A percentile compares a stretch with the other conserved stretches of the same genome.
phyloP scores from a whole-genome alignment of 2,113 vertebrate species.

The Pterocles gutturalis region DNA sequence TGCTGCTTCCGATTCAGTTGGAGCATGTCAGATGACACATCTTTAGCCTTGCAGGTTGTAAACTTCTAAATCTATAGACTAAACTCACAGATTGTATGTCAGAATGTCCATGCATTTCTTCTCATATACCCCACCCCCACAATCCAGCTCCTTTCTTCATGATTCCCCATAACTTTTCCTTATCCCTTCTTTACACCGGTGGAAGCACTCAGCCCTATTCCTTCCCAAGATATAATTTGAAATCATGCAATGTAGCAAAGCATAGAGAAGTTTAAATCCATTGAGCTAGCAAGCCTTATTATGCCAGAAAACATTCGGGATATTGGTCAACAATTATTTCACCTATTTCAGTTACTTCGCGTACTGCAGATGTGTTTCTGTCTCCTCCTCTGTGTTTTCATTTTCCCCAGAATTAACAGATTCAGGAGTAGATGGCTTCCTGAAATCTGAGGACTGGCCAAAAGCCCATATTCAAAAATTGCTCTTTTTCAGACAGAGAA shows the following conservation, averaged over 20 bases:
- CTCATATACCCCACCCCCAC: neutral
- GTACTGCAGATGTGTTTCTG: neutral
- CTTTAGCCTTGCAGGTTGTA: neutral
- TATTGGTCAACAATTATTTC: neutral
- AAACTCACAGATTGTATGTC: neutral
- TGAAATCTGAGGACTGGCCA: neutral
- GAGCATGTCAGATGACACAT: neutral
- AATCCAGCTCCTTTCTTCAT: neutral
- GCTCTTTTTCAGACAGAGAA: neutral
- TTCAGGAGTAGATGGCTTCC: neutral
- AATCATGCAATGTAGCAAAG: neutral
- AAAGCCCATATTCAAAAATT: neutral
- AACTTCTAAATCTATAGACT: neutral
- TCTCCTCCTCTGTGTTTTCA: neutral
- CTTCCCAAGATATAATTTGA: neutral
- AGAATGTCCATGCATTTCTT: neutral
- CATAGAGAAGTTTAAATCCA: neutral
- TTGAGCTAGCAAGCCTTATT: neutral
- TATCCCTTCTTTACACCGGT: neutral
- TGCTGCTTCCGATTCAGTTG: neutral
- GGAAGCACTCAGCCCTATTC: neutral
- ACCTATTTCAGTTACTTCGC: neutral
- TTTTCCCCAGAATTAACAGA: neutral
- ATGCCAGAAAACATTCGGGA: neutral
- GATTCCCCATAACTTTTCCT: neutral